These are phyloP conservation scores for Palaemon carinicauda DNA, from an alignment of 1,140 invertebrate genomes.

Conservation along the genomic window DNA sequence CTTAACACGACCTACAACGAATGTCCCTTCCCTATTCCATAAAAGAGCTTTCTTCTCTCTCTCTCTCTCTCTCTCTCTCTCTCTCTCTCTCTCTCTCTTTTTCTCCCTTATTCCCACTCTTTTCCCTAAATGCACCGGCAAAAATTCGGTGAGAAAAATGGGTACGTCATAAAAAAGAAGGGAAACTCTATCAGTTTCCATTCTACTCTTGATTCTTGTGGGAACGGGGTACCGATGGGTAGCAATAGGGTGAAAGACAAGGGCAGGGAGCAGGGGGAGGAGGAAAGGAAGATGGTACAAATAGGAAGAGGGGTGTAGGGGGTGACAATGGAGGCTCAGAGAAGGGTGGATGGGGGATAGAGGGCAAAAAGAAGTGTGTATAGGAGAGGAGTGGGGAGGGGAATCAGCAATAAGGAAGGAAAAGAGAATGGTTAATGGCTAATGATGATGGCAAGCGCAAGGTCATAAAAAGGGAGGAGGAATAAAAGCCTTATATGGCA, in stretches of 20 bases:
- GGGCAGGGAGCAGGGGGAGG: not conserved
- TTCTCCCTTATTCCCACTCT: not conserved
- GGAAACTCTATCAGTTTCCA: constrained; percentile 53
- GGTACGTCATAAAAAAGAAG: constrained; percentile 30
- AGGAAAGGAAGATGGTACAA: not conserved
- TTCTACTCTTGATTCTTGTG: constrained; percentile 48
- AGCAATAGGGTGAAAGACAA: not conserved
- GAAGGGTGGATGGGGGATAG: not conserved
- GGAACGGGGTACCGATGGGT: constrained; percentile 35
- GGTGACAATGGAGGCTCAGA: not conserved
- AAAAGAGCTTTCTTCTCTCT: not conserved
- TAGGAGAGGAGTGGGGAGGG: not conserved
- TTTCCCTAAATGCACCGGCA: constrained; percentile 21
- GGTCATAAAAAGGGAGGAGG: no score
- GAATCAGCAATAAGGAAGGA: not conserved
- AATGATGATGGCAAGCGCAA: not conserved
- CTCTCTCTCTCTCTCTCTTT: not conserved
- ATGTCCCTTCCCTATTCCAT: not conserved
- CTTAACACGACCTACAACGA: no score
- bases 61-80: not conserved
- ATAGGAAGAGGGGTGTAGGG: not conserved
- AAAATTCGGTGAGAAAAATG: constrained; percentile 52
- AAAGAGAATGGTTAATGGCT: no score
- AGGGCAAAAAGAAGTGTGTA: not conserved
- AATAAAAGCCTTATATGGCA: no score